Conservation (phyloP, 2,888 invertebrate genomes). For the Drosophila kuntzei region DNA sequence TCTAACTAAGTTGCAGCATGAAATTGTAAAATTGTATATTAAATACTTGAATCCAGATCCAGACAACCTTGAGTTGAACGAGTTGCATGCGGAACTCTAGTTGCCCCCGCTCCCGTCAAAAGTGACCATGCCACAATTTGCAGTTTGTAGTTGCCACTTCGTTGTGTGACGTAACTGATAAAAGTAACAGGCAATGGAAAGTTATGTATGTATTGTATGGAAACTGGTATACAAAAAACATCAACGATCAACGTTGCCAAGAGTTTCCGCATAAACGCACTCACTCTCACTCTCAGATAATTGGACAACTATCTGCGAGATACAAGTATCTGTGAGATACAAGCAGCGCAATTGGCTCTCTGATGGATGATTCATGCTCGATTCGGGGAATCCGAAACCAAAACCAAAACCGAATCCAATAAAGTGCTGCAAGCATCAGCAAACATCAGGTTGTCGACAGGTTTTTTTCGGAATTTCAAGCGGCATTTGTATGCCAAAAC, state of each 20-base stretch:
- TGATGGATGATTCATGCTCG: constrained; percentile 77
- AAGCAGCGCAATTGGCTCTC: constrained; percentile 39
- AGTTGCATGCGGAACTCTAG: constrained; percentile 67
- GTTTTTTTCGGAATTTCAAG: constrained; percentile 50
- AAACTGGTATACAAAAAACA: constrained; percentile 30
- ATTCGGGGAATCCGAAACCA: constrained; percentile 83
- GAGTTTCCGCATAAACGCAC: constrained; percentile 50
- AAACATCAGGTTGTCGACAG: constrained; percentile 44
- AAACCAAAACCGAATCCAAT: constrained; percentile 72
- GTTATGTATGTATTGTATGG: constrained; percentile 31
- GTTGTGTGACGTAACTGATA: constrained; percentile 57
- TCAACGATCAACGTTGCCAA: constrained; percentile 25
- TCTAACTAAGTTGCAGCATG: constrained; percentile 41
- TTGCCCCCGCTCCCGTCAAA: constrained; percentile 9
- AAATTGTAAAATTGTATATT: constrained; percentile 61
- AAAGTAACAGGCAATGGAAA: constrained; percentile 45
- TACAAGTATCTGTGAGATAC: constrained; percentile 32
- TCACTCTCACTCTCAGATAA: constrained; percentile 7
- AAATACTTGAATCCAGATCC: constrained; percentile 39
- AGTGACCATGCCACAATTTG: constrained; percentile 13
- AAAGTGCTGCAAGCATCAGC: constrained; percentile 59
- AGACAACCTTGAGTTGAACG: constrained; percentile 47
- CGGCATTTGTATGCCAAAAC: constrained; percentile 8
- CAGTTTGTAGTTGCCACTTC: constrained; percentile 37
- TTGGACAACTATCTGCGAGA: constrained; percentile 18